Evolutionary conservation across 53 echinoderm and acorn worm species (phyloP).

Genomic region (Holothuria leucospilota): DNA sequence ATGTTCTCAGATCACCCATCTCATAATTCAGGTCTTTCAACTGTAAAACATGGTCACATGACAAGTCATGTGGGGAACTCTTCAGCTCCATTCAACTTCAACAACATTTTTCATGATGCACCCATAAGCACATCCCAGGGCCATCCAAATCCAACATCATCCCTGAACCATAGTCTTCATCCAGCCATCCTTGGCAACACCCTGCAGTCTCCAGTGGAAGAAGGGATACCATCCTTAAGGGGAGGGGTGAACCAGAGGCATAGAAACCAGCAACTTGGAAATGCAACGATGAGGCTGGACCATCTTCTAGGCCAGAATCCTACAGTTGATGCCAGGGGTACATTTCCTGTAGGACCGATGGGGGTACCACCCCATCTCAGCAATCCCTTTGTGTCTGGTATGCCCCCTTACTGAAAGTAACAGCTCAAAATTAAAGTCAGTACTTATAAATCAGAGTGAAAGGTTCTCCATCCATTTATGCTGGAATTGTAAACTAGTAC

Average conservation of each 20-base stretch:
- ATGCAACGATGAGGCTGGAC: slow-evolving; percentile 66
- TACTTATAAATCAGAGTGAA: no score
- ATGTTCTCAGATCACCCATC: slow-evolving; percentile 86
- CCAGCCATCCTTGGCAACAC: slow-evolving; percentile 72
- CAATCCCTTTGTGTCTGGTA: slow-evolving; percentile 56
- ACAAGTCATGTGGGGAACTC: slow-evolving; percentile 49
- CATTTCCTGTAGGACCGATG: slow-evolving; percentile 81
- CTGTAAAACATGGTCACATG: slow-evolving; percentile 68
- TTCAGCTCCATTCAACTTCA: slow-evolving; percentile 80
- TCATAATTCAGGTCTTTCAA: slow-evolving; percentile 81
- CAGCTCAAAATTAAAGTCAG: neutral
- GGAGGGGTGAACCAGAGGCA: slow-evolving; percentile 65
- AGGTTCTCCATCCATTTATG: no score
- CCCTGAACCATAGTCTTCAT: slow-evolving; percentile 62
- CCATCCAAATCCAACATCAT: slow-evolving; percentile 62
- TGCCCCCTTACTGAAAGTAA: slow-evolving; percentile 42
- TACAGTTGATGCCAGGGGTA: slow-evolving; percentile 66
- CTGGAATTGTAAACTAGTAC: no score
- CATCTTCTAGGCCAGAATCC: slow-evolving; percentile 80
- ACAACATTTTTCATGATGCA: slow-evolving; percentile 82
- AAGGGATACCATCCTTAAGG: slow-evolving; percentile 70
- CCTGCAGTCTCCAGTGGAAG: slow-evolving; percentile 74
- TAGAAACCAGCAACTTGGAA: slow-evolving; percentile 79
- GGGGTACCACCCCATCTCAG: slow-evolving; percentile 68
- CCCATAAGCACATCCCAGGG: slow-evolving; percentile 52